phyloP scores from a whole-genome alignment of 1,140 invertebrate species.

The Aphelinus certus region DNA sequence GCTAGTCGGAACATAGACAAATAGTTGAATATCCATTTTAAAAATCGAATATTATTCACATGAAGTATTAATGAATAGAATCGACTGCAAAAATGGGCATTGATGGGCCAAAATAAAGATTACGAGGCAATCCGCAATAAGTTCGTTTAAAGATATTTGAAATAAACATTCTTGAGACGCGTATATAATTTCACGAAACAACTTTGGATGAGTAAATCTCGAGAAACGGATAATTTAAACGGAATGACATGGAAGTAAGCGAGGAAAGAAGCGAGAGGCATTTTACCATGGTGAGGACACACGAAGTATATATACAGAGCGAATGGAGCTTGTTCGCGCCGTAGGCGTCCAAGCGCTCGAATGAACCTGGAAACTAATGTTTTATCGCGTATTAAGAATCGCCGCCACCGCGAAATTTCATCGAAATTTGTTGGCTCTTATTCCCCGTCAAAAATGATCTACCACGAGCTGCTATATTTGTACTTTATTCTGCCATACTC shows the following conservation, averaged over 20 bases:
- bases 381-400: conserved; percentile 58
- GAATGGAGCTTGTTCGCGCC: conserved; percentile 47
- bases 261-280: conserved; percentile 2
- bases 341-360: conserved; percentile 44
- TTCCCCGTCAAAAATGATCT: no score
- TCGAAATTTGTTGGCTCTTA: no score
- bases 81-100: no score
- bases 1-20: no score
- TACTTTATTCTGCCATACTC: conserved; percentile 32
- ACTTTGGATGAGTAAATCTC: conserved; percentile 41
- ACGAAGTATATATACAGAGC: background rate
- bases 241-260: background rate
- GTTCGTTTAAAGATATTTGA: conserved; percentile 17
- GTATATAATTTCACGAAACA: conserved; percentile 34
- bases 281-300: no score
- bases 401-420: background rate
- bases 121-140: conserved; percentile 13
- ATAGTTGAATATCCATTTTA: no score
- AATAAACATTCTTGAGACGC: background rate
- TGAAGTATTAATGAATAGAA: no score
- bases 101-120: no score
- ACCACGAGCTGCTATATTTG: background rate
- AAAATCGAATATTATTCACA: no score
- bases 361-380: conserved; percentile 54
- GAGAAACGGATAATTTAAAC: conserved; percentile 23